Evolutionary conservation across 2,888 invertebrate species (phyloP).

Genomic region (Scaptomyza caliginosa): DNA sequence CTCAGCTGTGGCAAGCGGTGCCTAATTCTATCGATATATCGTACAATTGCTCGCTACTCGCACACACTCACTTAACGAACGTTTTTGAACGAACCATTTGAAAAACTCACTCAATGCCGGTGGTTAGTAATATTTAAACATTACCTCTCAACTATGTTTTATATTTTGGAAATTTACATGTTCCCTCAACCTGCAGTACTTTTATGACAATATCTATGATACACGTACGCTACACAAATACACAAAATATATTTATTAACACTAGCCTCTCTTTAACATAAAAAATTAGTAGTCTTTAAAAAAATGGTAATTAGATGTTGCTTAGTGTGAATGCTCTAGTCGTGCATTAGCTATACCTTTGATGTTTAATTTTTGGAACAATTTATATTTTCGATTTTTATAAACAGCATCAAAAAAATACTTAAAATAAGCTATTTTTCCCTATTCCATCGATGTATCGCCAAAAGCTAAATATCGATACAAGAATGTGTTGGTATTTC

Average conservation of each 20-base stretch:
- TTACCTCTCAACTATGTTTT: too few species aligned
- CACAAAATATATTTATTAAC: too few species aligned
- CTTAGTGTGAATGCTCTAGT: background rate
- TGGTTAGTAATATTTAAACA: background rate
- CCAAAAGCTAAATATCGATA: background rate
- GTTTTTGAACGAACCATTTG: slow-evolving; percentile 1
- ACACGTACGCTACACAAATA: too few species aligned
- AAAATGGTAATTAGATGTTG: background rate
- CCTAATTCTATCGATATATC: slow-evolving; percentile 29
- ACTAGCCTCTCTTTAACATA: too few species aligned
- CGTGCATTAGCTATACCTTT: background rate
- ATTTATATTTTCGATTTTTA: too few species aligned
- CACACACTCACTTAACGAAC: slow-evolving; percentile 17
- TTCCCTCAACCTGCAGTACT: too few species aligned
- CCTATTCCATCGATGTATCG: background rate
- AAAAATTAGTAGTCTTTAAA: too few species aligned
- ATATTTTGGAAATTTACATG: background rate
- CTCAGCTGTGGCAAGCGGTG: slow-evolving; percentile 52
- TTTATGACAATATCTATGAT: too few species aligned
- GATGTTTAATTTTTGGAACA: too few species aligned
- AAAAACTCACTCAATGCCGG: background rate
- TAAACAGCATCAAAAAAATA: background rate
- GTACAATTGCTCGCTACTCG: background rate
- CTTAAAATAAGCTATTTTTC: background rate
- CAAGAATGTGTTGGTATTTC: background rate